Percentiles rank a stretch among this genome's conserved stretches.
Evolutionary conservation across 2,797 vertebrate genomes (phyloP).

Genomic region (Nyctibius grandis): DNA sequence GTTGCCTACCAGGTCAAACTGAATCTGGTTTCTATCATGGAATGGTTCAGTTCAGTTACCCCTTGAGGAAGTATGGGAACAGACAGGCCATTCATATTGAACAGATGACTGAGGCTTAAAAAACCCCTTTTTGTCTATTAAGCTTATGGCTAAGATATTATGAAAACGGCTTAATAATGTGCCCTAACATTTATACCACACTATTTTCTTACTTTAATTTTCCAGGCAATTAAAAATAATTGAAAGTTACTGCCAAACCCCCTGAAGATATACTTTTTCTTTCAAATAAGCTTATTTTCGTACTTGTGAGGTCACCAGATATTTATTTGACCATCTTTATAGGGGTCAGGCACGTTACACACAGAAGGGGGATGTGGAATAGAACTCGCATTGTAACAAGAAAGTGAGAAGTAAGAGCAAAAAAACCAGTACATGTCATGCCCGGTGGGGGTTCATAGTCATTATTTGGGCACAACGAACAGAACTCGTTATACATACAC

Average conservation of each 20-base stretch:
- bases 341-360: slow-evolving; percentile 40
- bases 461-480: neutral
- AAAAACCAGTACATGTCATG: fast-evolving
- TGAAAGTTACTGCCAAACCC: slow-evolving; percentile 66
- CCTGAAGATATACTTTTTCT: slow-evolving; percentile 64
- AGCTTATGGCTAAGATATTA: slow-evolving; percentile 45
- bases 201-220: slow-evolving; percentile 66
- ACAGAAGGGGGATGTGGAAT: slow-evolving; percentile 12
- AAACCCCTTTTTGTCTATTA: slow-evolving; percentile 42
- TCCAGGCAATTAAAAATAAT: slow-evolving; percentile 72
- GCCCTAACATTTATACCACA: slow-evolving; percentile 57
- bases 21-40: slow-evolving; percentile 61
- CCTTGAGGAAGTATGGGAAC: slow-evolving; percentile 60
- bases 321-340: slow-evolving; percentile 68
- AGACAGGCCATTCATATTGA: slow-evolving; percentile 61
- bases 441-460: neutral
- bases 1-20: slow-evolving; percentile 23
- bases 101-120: slow-evolving; percentile 51
- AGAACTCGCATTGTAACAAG: slow-evolving; percentile 41
- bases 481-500: neutral
- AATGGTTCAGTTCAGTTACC: slow-evolving; percentile 37
- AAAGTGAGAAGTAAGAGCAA: neutral
- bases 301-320: slow-evolving; percentile 62
- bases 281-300: slow-evolving; percentile 60
- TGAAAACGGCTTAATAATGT: slow-evolving; percentile 54